Evolutionary conservation across 2,888 invertebrate species (phyloP).

Genomic region (Pristionchus exspectatus): DNA sequence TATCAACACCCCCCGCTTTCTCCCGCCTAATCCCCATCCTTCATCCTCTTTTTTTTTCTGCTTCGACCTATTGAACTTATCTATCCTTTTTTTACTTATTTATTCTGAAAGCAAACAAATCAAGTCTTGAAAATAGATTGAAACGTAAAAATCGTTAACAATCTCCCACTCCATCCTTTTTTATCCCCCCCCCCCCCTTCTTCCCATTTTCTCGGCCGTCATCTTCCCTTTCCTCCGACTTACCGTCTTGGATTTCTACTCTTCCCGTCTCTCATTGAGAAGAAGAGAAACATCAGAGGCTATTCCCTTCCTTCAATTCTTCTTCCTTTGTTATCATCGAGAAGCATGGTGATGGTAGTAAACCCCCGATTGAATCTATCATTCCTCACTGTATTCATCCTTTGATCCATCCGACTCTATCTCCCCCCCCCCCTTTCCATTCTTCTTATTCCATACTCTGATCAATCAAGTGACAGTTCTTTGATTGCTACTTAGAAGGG

Average conservation of each 20-base stretch:
- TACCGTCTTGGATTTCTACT: slow-evolving; percentile 48
- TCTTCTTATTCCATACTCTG: background rate
- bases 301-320: background rate
- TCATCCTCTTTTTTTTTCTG: background rate
- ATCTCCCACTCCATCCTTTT: background rate
- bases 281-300: slow-evolving; percentile 27
- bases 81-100: background rate
- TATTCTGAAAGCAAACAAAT: background rate
- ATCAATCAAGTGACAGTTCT: background rate
- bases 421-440: background rate
- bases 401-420: background rate
- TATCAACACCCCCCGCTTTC: background rate
- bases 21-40: background rate
- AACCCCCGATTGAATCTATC: background rate
- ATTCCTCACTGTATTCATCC: background rate
- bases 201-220: background rate
- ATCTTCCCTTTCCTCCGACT: background rate
- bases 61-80: background rate
- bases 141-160: slow-evolving; percentile 11
- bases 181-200: background rate
- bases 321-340: background rate
- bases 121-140: background rate
- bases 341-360: background rate
- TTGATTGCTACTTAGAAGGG: background rate
- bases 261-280: slow-evolving; percentile 12